Conservation (phyloP, 2,888 invertebrate genomes). For the Pristionchus mayeri region DNA sequence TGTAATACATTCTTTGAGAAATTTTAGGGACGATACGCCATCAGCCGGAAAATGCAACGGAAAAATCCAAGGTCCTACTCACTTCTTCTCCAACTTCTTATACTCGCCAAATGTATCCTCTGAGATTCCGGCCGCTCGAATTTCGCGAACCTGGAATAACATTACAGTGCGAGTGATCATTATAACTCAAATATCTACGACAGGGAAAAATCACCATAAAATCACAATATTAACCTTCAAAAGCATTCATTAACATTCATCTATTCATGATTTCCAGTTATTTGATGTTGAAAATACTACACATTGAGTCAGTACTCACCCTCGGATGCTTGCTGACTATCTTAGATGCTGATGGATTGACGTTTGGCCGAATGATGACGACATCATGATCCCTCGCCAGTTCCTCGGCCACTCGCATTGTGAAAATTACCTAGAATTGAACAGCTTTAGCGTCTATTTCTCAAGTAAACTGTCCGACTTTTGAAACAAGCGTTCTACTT, state of each 20-base stretch:
- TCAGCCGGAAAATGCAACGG: too few relatives aligned
- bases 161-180: too few relatives aligned
- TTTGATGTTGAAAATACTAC: neutral
- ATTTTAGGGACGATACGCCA: too few relatives aligned
- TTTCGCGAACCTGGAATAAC: conserved; percentile 24
- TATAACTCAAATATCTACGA: too few relatives aligned
- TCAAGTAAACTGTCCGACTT: too few relatives aligned
- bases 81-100: neutral
- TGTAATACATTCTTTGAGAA: too few relatives aligned
- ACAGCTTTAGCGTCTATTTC: too few relatives aligned
- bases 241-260: neutral
- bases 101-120: neutral
- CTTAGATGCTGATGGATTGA: neutral
- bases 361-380: conserved; percentile 22
- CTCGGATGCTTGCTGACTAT: conserved; percentile 8
- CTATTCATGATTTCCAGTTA: neutral
- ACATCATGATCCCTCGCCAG: conserved; percentile 43
- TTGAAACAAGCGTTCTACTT: too few relatives aligned
- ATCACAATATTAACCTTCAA: too few relatives aligned
- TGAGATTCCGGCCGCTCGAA: neutral
- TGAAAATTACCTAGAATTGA: conserved; percentile 20
- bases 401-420: conserved; percentile 32
- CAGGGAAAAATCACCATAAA: too few relatives aligned
- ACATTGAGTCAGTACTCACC: neutral
- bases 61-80: neutral